Evolutionary conservation across 2,113 vertebrate species (phyloP).

Genomic region (Varanus komodoensis): DNA sequence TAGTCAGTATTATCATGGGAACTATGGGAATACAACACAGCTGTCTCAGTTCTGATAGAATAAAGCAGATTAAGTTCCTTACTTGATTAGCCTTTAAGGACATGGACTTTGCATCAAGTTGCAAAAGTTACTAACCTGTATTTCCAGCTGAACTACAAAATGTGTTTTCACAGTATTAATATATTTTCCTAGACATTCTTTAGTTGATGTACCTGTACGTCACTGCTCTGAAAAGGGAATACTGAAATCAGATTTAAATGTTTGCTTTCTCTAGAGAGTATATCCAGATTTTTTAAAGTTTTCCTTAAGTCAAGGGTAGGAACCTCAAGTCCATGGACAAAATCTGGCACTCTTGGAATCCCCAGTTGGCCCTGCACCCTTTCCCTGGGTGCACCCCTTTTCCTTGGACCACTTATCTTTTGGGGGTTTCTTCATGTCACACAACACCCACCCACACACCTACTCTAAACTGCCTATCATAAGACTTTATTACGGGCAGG

Average conservation of each 20-base stretch:
- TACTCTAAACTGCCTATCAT: too few species aligned
- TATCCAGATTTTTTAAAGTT: not conserved
- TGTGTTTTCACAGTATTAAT: not conserved
- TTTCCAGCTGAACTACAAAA: constrained; percentile 13
- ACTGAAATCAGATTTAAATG: not conserved
- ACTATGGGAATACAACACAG: not conserved
- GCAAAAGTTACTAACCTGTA: constrained; percentile 13
- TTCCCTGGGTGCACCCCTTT: too few species aligned
- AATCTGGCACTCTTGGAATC: too few species aligned
- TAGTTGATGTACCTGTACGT: not conserved
- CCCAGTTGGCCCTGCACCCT: too few species aligned
- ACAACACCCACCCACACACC: too few species aligned
- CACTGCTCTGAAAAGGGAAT: not conserved
- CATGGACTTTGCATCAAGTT: not conserved
- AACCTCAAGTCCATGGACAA: too few species aligned
- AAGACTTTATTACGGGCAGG: too few species aligned
- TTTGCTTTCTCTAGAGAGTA: not conserved
- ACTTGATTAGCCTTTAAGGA: not conserved
- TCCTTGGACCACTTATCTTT: too few species aligned
- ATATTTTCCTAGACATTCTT: not conserved
- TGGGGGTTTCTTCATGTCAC: too few species aligned
- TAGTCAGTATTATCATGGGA: not conserved
- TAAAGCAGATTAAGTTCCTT: not conserved
- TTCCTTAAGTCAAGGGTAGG: not conserved
- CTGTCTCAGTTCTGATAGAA: not conserved